These are phyloP conservation scores for Drepana falcataria DNA, from an alignment of 2,888 invertebrate species.

Conservation along the genomic window DNA sequence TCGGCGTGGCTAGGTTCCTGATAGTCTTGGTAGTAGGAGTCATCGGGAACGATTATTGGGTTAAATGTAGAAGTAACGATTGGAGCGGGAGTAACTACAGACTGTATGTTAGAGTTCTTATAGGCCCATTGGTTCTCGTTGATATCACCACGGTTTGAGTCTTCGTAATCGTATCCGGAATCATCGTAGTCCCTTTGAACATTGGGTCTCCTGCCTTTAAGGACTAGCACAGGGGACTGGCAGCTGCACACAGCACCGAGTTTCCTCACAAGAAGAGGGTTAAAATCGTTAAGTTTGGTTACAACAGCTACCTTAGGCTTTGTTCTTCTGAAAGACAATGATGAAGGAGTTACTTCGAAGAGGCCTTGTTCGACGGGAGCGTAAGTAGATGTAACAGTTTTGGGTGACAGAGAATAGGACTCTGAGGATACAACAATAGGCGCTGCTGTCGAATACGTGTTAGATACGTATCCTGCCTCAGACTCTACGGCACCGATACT, in stretches of 20 bases:
- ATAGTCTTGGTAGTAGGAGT: slow-evolving; percentile 68
- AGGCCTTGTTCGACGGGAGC: slow-evolving; percentile 55
- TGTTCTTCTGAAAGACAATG: slow-evolving; percentile 43
- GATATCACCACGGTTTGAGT: slow-evolving; percentile 48
- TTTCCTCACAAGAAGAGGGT: slow-evolving; percentile 84
- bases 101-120: slow-evolving; percentile 37
- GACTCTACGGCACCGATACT: slow-evolving; percentile 55
- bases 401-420: slow-evolving; percentile 34
- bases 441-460: slow-evolving; percentile 53
- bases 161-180: slow-evolving; percentile 46
- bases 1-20: slow-evolving; percentile 47
- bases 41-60: slow-evolving; percentile 73
- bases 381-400: slow-evolving; percentile 46
- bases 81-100: slow-evolving; percentile 43
- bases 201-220: slow-evolving; percentile 67
- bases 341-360: slow-evolving; percentile 56
- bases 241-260: slow-evolving; percentile 87
- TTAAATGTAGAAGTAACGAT: slow-evolving; percentile 59
- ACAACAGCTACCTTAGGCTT: slow-evolving; percentile 79
- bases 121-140: slow-evolving; percentile 40
- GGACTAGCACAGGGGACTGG: slow-evolving; percentile 74
- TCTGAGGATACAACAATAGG: slow-evolving; percentile 42
- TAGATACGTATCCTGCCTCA: slow-evolving; percentile 55
- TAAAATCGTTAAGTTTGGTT: slow-evolving; percentile 84
- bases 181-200: slow-evolving; percentile 45